Conservation (phyloP, 2,113 vertebrate genomes). For the Crotophaga sulcirostris region DNA sequence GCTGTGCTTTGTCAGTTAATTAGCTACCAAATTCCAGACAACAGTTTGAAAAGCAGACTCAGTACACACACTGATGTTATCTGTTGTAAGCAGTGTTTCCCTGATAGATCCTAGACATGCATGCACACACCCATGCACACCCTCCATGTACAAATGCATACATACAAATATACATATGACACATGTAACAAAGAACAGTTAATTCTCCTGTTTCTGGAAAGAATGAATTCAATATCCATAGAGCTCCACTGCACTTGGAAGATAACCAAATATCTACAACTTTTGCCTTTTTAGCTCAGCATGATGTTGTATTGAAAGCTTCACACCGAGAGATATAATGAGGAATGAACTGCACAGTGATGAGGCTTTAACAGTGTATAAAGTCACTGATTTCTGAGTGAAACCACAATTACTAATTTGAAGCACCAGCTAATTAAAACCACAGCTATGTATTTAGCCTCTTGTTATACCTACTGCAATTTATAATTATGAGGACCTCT, state of each 20-base stretch:
- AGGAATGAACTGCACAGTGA: constrained; percentile 77
- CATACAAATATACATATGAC: not conserved
- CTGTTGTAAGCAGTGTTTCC: constrained; percentile 43
- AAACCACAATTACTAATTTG: constrained; percentile 89
- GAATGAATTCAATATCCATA: constrained; percentile 79
- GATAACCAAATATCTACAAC: constrained; percentile 79
- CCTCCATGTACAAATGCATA: not conserved
- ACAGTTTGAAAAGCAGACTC: constrained; percentile 68
- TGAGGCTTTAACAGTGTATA: constrained; percentile 78
- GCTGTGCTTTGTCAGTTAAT: constrained; percentile 71
- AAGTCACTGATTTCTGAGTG: constrained; percentile 84
- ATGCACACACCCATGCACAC: not conserved
- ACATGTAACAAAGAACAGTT: constrained; percentile 61
- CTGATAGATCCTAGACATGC: not conserved
- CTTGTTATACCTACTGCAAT: constrained; percentile 86
- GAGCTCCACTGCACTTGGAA: constrained; percentile 78
- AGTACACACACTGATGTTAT: constrained; percentile 38
- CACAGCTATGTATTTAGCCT: constrained; percentile 87
- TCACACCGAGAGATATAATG: constrained; percentile 79
- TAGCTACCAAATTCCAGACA: constrained; percentile 71
- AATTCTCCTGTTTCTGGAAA: constrained; percentile 69
- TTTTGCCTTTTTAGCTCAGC: constrained; percentile 75
- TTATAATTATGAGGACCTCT: constrained; percentile 87
- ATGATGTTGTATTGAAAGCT: constrained; percentile 74
- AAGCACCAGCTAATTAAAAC: constrained; percentile 89